Evolutionary conservation across 2,888 invertebrate species (phyloP).

Genomic region (Parnassius glacialis): DNA sequence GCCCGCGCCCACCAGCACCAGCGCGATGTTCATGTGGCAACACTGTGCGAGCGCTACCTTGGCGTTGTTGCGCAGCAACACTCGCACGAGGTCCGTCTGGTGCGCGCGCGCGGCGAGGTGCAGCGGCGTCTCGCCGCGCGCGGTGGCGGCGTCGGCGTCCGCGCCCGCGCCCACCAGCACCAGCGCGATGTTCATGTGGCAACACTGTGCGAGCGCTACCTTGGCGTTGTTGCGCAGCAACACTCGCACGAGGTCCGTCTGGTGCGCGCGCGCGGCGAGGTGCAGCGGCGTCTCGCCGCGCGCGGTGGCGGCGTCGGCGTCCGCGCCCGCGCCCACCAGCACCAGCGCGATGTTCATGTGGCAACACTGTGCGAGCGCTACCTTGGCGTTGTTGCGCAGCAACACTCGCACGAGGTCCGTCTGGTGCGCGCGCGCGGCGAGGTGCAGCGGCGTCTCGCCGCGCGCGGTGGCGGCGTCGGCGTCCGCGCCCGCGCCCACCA

Average conservation of each 20-base stretch:
- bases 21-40: slow-evolving; percentile 99
- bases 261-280: slow-evolving; percentile 97
- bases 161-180: slow-evolving; percentile 95
- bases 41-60: no score
- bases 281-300: slow-evolving; percentile 98
- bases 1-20: slow-evolving; percentile 94
- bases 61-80: slow-evolving; percentile 95
- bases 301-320: slow-evolving; percentile 96
- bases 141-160: slow-evolving; percentile 95
- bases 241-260: slow-evolving; percentile 97
- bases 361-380: no score
- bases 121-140: slow-evolving; percentile 97
- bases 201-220: no score
- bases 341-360: slow-evolving; percentile 99
- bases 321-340: slow-evolving; percentile 94
- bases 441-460: slow-evolving; percentile 97
- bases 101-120: slow-evolving; percentile 98
- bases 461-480: slow-evolving; percentile 97
- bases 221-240: slow-evolving; percentile 95
- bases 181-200: slow-evolving; percentile 99
- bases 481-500: slow-evolving; percentile 94
- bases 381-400: slow-evolving; percentile 93
- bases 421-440: slow-evolving; percentile 98
- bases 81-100: slow-evolving; percentile 98
- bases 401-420: slow-evolving; percentile 98